Evolutionary conservation across 2,888 invertebrate genomes (phyloP), one percentile per base, ranked within the genome.

Genomic region (Nomada fabriciana): DNA sequence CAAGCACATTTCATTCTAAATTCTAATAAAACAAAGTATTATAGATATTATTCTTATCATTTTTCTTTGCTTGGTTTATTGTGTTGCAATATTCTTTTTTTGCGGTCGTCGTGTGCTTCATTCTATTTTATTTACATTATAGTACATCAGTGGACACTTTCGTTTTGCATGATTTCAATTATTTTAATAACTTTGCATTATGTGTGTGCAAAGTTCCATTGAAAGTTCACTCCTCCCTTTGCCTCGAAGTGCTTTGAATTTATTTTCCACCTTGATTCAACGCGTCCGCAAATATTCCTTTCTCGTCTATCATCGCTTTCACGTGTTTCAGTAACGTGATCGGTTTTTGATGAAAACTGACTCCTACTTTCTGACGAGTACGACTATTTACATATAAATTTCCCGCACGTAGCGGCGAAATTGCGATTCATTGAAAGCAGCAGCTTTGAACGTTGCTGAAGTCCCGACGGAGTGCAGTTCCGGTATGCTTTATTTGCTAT

Each of bases 301-400:
- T 1, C 20, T 25, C 53, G 47, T 25, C 23, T 20, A 75, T 59
- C 55, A 5, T 4, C n/a, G 5, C 9, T 47, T 53, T 42, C 53
- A 7, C 13, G 25, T 13, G 69, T 57, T 29, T 42, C 76, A 43
- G 15, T 47, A 29, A 23, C 5, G 23, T 20, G 15, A 18, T 23
- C 42, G 3, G 15, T 11, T 25, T 11, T 43, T 3, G 57, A 79
- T 29, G 52, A 47, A 47, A 64, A 36, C 15, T 15, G 20, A 43
- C 42, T 55, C 18, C 25, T 13, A 10, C 47, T 47, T 23, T 13
- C 25, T n/a, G 15, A 59, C 23, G 25, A 55, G 42, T 11, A 15
- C 50, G 25, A 57, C 20, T 53, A 80, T 80, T 80, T 73, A 55
- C 67, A 80, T 80, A 47, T 9, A 63, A 80, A 80, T 80, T 57